phyloP scores from a whole-genome alignment of 92 coral and sea anemone species.

The Zoanthus sociatus region DNA sequence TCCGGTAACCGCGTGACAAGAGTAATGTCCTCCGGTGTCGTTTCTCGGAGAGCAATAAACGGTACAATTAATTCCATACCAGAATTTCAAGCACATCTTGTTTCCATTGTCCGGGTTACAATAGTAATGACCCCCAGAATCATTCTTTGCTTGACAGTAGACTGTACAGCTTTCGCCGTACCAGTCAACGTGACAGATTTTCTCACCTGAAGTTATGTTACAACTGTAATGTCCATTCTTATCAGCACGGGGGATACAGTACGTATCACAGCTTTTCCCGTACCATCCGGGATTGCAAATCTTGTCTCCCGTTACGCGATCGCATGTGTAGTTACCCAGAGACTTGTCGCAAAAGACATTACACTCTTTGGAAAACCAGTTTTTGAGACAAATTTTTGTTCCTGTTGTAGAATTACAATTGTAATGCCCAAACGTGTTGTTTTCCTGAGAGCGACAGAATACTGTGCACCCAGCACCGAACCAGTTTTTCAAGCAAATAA shows the following conservation, averaged over 20 bases:
- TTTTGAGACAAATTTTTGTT: constrained; percentile 56
- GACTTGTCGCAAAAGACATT: constrained; percentile 63
- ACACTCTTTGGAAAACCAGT: constrained; percentile 82
- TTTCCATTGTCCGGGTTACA: constrained; percentile 64
- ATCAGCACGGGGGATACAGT: constrained; percentile 54
- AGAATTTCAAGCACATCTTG: constrained; percentile 66
- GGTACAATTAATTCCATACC: constrained; percentile 76
- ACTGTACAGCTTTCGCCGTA: constrained; percentile 61
- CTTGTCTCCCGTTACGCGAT: constrained; percentile 59
- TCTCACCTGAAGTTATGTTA: constrained; percentile 68
- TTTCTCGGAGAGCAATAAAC: constrained; percentile 59
- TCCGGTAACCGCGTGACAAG: constrained; percentile 67
- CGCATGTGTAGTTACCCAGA: constrained; percentile 73
- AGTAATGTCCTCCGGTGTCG: constrained; percentile 71
- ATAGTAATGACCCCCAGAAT: constrained; percentile 59
- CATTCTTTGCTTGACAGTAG: constrained; percentile 62
- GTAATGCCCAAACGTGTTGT: constrained; percentile 66
- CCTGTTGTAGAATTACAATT: constrained; percentile 69
- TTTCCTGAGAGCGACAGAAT: constrained; percentile 69
- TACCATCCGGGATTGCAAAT: constrained; percentile 65
- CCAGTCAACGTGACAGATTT: constrained; percentile 68
- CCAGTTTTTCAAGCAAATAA: constrained; percentile 71
- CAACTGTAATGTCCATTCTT: constrained; percentile 75
- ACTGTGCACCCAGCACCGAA: constrained; percentile 69
- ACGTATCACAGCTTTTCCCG: constrained; percentile 60